Percentiles rank a stretch among this genome's conserved stretches.
Conservation (phyloP, 2,797 vertebrate species). For the Sebastiscus albofasciatus region DNA sequence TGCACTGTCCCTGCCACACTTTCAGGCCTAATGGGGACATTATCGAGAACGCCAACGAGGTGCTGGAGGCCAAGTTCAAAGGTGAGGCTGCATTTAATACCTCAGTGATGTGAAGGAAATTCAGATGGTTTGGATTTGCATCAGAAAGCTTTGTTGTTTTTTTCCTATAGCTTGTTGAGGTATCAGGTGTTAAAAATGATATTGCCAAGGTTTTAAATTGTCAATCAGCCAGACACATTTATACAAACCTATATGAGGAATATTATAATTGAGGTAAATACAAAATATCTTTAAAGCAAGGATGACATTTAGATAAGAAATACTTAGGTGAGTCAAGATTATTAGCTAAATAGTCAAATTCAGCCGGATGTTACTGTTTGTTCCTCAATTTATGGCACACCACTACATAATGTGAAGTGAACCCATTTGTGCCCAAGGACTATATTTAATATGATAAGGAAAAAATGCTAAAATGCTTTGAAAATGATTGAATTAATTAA, state of each 20-base stretch:
- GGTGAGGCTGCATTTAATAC: slow-evolving; percentile 78
- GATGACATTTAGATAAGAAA: neutral
- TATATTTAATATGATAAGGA: too few relatives aligned
- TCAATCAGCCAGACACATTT: neutral
- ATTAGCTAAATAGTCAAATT: neutral
- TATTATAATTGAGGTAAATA: neutral
- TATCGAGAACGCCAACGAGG: slow-evolving; percentile 90
- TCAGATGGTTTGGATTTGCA: neutral
- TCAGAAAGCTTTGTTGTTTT: neutral
- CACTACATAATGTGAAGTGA: neutral
- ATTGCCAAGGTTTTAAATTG: neutral
- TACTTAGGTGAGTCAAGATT: neutral
- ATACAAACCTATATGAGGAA: neutral
- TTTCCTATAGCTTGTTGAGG: slow-evolving; percentile 2
- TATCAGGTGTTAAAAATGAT: neutral
- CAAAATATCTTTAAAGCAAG: neutral
- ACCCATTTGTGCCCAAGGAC: too few relatives aligned
- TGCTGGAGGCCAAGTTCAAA: slow-evolving; percentile 97
- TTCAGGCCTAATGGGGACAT: slow-evolving; percentile 95
- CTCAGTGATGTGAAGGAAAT: neutral
- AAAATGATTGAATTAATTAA: too few relatives aligned
- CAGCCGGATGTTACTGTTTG: neutral
- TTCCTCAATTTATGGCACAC: neutral
- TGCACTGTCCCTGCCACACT: slow-evolving; percentile 97
- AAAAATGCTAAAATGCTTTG: too few relatives aligned